Evolutionary conservation across 2,888 invertebrate species (phyloP), one percentile per base, ranked within the genome.

Genomic region (Stratiomys singularior): DNA sequence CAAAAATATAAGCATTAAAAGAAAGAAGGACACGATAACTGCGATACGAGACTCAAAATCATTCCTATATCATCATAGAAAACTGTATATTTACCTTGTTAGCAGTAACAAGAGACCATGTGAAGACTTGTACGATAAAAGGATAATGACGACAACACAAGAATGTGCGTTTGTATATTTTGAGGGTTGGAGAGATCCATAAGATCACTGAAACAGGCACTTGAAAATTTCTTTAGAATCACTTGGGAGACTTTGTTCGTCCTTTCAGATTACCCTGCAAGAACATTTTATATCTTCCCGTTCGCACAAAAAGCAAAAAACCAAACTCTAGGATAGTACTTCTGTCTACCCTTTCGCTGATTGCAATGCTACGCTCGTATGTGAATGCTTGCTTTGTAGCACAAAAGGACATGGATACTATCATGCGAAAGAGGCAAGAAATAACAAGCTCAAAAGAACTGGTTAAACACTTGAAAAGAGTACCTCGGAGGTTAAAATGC

Each of bases 381-480:
- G 25, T 27, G 63, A 27, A 27, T 3, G 15, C 4, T 15, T 25
- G n/a, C 63, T 23, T 63, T 27, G 63, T 21, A 27, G 15, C 4
- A 27, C 15, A 52, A 13, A 52, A 52, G 15, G 52, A 52, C 15
- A 18, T 4, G 15, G 15, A n/a, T 52, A 52, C 15, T 4, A n/a
- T n/a, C n/a, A 63, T 25, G 52, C 15, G 27, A 66, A n/a, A 66
- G 28, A 56, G 56, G 30, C 52, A 9, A 52, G 28, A 72, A 72
- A 76, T 58, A 60, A 76, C 56, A 76, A 76, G 76, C 58, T 78
- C 37, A 77, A 74, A 72, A 77, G 77, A 77, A 79, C 79, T 78
- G 79, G 79, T 78, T 79, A 79, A 78, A 78, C 79, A 79, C 79
- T 74, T 66, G n/a, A 79, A 79, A 52, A 74, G 5, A 67, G 77